phyloP scores from a whole-genome alignment of 2,797 vertebrate genomes.

The Graptemys geographica region DNA sequence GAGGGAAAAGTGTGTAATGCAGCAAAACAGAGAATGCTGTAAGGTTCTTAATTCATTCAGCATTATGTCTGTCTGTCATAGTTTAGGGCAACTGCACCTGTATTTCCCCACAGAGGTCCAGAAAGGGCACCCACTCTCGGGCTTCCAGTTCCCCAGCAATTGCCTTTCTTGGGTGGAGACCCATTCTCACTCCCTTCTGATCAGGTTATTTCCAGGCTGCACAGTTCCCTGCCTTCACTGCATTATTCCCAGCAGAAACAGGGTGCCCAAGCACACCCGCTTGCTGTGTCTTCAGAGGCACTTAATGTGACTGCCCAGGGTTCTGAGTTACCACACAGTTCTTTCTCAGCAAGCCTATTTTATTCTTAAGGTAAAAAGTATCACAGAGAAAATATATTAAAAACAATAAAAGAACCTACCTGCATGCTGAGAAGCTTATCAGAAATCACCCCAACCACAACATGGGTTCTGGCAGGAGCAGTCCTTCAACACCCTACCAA shows the following conservation, averaged over 20 bases:
- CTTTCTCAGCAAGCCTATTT: neutral
- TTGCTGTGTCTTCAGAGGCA: neutral
- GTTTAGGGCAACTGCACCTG: neutral
- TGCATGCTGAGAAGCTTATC: neutral
- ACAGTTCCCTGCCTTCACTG: neutral
- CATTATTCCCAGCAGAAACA: neutral
- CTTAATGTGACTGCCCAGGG: neutral
- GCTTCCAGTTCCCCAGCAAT: neutral
- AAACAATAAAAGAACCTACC: neutral
- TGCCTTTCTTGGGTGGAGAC: neutral
- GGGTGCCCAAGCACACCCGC: neutral
- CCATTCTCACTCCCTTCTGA: neutral
- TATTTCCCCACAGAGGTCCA: neutral
- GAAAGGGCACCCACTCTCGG: neutral
- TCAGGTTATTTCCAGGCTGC: neutral
- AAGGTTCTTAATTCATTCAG: constrained; percentile 55
- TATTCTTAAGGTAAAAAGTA: neutral
- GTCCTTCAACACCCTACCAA: neutral
- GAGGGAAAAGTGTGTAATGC: constrained; percentile 43
- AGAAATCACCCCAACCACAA: neutral
- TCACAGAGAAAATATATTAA: neutral
- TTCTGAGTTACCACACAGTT: neutral
- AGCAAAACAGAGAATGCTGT: constrained; percentile 39
- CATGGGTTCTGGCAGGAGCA: neutral
- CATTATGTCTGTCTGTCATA: constrained; percentile 24